These are phyloP conservation scores for Eupithecia insigniata DNA, from an alignment of 2,888 invertebrate genomes.

Conservation along the genomic window DNA sequence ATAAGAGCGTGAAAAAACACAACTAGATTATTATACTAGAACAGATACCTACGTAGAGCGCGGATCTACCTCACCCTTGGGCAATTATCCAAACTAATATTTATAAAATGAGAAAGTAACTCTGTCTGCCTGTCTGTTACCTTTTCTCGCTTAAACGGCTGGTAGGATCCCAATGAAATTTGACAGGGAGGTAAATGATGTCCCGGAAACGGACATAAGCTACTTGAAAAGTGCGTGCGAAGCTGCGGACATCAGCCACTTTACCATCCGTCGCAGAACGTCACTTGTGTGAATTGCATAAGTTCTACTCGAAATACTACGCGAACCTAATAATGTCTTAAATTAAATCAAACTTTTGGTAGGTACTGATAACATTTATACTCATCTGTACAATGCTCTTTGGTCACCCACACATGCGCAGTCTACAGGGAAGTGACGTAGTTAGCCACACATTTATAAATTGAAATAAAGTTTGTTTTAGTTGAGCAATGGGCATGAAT, in stretches of 20 bases:
- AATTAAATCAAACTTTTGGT: no score
- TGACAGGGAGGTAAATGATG: no score
- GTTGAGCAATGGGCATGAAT: slow-evolving; percentile 81
- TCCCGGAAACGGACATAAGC: no score
- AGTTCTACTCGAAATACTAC: neutral
- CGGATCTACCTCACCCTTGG: no score
- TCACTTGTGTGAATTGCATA: neutral
- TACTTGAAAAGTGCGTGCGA: no score
- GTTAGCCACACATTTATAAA: slow-evolving; percentile 72
- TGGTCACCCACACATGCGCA: slow-evolving; percentile 77
- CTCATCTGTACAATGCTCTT: slow-evolving; percentile 49
- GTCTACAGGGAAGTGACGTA: slow-evolving; percentile 54
- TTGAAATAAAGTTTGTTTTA: slow-evolving; percentile 84
- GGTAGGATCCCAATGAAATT: no score
- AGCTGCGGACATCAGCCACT: no score
- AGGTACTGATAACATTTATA: neutral
- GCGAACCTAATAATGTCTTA: neutral
- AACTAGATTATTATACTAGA: neutral
- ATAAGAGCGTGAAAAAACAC: neutral
- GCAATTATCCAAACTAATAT: no score
- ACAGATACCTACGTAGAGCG: neutral
- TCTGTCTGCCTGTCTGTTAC: no score
- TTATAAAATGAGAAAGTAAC: no score
- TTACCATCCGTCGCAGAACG: no score
- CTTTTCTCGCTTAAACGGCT: no score